Conservation (phyloP, 2,113 vertebrate species). For the Ptychochromis oligacanthus region DNA sequence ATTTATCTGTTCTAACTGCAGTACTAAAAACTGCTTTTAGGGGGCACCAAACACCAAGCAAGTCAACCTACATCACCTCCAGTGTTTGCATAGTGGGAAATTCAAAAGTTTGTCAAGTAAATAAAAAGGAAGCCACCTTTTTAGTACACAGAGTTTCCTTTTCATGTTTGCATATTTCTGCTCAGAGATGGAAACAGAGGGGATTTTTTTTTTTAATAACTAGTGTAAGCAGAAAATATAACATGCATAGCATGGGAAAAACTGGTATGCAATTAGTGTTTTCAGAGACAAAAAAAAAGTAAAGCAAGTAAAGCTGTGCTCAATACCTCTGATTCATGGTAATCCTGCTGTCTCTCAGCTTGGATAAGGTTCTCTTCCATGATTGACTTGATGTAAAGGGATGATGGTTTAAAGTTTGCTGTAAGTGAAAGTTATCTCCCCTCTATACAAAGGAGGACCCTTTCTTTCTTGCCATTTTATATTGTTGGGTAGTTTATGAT, state of each 20-base stretch:
- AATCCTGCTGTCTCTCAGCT: background rate
- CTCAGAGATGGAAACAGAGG: background rate
- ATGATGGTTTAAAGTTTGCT: background rate
- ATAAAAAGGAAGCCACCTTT: background rate
- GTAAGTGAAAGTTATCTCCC: background rate
- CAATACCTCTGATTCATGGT: background rate
- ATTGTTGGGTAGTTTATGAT: too few relatives aligned
- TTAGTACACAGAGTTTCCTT: too few relatives aligned
- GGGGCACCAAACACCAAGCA: background rate
- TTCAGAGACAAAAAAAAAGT: too few relatives aligned
- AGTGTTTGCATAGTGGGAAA: background rate
- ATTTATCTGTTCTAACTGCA: background rate
- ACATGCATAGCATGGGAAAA: too few relatives aligned
- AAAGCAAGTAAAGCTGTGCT: too few relatives aligned
- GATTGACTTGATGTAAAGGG: background rate
- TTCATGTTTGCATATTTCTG: too few relatives aligned
- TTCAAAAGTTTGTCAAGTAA: background rate
- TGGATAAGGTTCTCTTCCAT: background rate
- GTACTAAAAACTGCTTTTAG: background rate
- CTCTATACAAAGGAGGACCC: background rate
- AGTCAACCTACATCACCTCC: background rate
- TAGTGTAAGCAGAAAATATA: too few relatives aligned
- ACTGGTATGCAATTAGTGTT: background rate
- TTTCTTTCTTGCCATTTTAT: too few relatives aligned
- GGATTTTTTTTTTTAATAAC: background rate